Evolutionary conservation across 2,113 vertebrate species (phyloP).

Genomic region (Erinaceus europaeus): DNA sequence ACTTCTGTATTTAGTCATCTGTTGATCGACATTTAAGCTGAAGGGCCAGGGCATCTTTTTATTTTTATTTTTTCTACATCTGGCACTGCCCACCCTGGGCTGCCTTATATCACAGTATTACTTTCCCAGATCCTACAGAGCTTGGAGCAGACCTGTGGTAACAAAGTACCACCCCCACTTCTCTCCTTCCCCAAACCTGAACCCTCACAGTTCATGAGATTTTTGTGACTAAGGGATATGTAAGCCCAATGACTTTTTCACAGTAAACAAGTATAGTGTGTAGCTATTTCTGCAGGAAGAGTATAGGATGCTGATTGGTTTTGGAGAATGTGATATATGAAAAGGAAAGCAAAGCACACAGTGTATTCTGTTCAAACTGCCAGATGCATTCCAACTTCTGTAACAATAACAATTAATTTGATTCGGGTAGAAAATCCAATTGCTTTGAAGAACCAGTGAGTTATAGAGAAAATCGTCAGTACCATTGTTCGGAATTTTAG

Average conservation of each 20-base stretch:
- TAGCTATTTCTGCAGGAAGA: slow-evolving; percentile 23
- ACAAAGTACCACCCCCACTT: not conserved
- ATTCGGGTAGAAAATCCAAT: slow-evolving; percentile 66
- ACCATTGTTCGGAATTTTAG: slow-evolving; percentile 58
- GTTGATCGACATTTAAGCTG: too few species aligned
- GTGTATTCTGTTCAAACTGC: slow-evolving; percentile 57
- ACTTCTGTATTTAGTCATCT: too few species aligned
- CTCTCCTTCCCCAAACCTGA: not conserved
- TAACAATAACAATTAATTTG: slow-evolving; percentile 68
- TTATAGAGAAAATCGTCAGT: slow-evolving; percentile 66
- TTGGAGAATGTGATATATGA: slow-evolving; percentile 51
- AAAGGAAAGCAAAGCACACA: slow-evolving; percentile 45
- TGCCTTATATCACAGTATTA: not conserved
- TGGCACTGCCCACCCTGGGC: not conserved
- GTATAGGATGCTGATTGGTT: slow-evolving; percentile 21
- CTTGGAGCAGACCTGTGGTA: not conserved
- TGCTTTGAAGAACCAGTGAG: slow-evolving; percentile 58
- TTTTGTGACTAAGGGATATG: slow-evolving; percentile 1
- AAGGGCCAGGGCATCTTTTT: too few species aligned
- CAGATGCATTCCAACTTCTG: slow-evolving; percentile 55
- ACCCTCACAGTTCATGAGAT: not conserved
- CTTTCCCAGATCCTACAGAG: not conserved
- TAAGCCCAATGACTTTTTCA: not conserved
- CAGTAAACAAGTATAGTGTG: not conserved
- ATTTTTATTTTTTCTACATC: too few species aligned